Percentiles rank a stretch among this genome's conserved stretches.
phyloP scores from a whole-genome alignment of 2,113 vertebrate species.

The Todiramphus chloris region DNA sequence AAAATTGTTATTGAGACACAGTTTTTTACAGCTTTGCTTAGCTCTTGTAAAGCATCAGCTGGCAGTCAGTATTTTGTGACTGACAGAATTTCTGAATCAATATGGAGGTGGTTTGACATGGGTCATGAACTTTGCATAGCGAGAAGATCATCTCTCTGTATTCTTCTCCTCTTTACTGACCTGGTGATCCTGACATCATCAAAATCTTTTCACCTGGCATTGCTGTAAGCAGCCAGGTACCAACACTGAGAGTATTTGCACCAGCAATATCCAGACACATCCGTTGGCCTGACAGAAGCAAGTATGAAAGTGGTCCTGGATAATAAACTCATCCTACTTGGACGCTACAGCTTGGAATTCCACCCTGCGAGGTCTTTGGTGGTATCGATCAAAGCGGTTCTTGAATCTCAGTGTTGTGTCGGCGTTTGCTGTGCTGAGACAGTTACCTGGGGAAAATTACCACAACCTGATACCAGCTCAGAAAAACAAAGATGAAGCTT shows the following conservation, averaged over 20 bases:
- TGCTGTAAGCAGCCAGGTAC: neutral
- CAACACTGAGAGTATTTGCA: neutral
- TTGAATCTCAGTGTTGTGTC: neutral
- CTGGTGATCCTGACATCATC: neutral
- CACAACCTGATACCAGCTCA: neutral
- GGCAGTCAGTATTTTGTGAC: neutral
- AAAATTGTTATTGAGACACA: rapidly evolving
- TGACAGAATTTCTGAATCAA: neutral
- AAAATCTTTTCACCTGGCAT: neutral
- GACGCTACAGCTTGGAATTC: neutral
- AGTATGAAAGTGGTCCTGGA: neutral
- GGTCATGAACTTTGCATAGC: neutral
- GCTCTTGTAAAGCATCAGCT: neutral
- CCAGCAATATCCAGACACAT: neutral
- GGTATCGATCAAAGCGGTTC: rapidly evolving
- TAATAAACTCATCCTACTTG: neutral
- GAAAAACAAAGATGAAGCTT: neutral
- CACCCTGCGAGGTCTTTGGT: neutral
- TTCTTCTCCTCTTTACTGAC: neutral
- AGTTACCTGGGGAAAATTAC: neutral
- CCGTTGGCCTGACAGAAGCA: neutral
- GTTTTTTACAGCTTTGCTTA: neutral
- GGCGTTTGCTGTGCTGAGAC: neutral
- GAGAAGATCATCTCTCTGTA: rapidly evolving
- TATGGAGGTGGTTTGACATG: neutral